phyloP scores from a whole-genome alignment of 2,888 invertebrate species.

The Autographa gamma region DNA sequence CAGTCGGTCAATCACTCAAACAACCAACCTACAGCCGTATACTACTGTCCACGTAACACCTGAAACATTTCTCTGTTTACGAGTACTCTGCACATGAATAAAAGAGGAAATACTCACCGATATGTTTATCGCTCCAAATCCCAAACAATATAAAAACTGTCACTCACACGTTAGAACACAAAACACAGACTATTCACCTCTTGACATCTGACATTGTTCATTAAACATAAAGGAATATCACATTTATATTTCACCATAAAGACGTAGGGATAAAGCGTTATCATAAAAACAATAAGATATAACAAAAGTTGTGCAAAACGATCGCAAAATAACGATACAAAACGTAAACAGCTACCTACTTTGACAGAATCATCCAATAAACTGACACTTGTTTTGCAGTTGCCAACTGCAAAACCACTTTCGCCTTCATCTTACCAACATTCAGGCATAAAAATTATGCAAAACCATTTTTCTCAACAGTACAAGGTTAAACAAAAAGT shows the following conservation, averaged over 20 bases:
- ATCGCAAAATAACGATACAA: slow-evolving; percentile 88
- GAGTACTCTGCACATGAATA: slow-evolving; percentile 57
- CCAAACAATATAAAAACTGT: slow-evolving; percentile 87
- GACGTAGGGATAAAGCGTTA: slow-evolving; percentile 76
- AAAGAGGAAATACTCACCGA: slow-evolving; percentile 82
- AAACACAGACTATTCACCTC: slow-evolving; percentile 86
- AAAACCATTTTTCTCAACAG: slow-evolving; percentile 16
- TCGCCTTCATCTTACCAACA: slow-evolving; percentile 72
- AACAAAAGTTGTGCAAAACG: slow-evolving; percentile 86
- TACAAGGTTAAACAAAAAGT: slow-evolving; percentile 32
- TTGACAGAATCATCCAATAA: slow-evolving; percentile 85
- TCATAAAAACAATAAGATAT: slow-evolving; percentile 85
- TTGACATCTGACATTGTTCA: slow-evolving; percentile 87
- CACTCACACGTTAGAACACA: slow-evolving; percentile 85
- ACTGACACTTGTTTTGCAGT: slow-evolving; percentile 72
- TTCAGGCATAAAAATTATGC: slow-evolving; percentile 43
- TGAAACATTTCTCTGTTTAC: slow-evolving; percentile 55
- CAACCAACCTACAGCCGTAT: slow-evolving; percentile 47
- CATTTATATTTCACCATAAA: slow-evolving; percentile 78
- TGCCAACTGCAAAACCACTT: slow-evolving; percentile 81
- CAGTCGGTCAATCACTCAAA: slow-evolving; percentile 55
- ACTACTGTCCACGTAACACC: slow-evolving; percentile 61
- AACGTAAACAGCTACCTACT: slow-evolving; percentile 88
- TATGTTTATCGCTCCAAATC: slow-evolving; percentile 85
- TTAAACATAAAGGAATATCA: slow-evolving; percentile 72